These are phyloP conservation scores for Limnephilus marmoratus DNA, from an alignment of 2,888 invertebrate species.

Conservation along the genomic window DNA sequence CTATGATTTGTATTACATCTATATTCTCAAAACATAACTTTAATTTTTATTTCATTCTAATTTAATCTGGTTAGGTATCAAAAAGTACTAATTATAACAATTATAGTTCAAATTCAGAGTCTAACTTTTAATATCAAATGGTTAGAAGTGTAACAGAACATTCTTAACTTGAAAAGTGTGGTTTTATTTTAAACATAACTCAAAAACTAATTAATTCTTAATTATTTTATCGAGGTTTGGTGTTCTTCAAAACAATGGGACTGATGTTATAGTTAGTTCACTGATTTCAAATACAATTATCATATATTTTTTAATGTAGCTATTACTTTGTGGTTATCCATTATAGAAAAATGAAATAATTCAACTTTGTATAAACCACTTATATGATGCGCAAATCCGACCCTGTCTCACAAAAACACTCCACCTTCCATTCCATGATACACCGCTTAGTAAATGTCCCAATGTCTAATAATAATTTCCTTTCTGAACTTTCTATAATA, in stretches of 20 bases:
- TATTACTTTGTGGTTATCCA: no score
- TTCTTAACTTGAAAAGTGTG: background rate
- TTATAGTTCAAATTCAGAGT: background rate
- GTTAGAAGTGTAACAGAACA: background rate
- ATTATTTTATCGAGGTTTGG: background rate
- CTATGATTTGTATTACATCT: conserved; percentile 7
- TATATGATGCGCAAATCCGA: no score
- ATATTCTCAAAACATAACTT: background rate
- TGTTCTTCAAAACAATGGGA: background rate
- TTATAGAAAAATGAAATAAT: no score
- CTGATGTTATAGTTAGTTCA: background rate
- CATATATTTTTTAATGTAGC: no score
- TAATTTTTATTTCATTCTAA: background rate
- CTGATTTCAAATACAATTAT: background rate
- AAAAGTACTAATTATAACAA: background rate
- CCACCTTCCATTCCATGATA: no score
- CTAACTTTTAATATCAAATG: background rate
- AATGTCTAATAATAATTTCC: no score
- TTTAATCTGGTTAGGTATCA: background rate
- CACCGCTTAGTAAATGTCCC: no score
- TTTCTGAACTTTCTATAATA: no score
- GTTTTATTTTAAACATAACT: background rate
- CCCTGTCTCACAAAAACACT: no score
- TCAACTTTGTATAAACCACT: no score
- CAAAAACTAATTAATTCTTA: background rate